These are phyloP conservation scores for Melanerpes aurifrons DNA, from an alignment of 2,113 vertebrate species.

Conservation along the genomic window DNA sequence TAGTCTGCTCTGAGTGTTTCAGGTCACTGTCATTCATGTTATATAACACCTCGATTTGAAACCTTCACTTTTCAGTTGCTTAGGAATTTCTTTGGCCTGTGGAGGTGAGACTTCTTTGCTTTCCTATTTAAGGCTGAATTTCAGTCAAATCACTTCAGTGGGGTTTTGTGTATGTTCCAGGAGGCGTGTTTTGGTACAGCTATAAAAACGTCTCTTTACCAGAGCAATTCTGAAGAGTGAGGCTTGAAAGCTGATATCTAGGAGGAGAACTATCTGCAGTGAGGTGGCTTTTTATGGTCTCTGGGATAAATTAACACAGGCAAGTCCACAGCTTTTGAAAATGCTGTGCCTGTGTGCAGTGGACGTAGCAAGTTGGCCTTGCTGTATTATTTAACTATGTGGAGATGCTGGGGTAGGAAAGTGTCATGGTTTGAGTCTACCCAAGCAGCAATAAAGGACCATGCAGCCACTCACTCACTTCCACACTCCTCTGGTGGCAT, in stretches of 20 bases:
- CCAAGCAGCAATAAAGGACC: no score
- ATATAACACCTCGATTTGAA: slow-evolving; percentile 40
- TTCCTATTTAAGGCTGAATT: not conserved
- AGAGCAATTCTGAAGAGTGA: not conserved
- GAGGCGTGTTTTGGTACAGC: not conserved
- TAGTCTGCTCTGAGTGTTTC: slow-evolving; percentile 23
- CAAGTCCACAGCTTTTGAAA: not conserved
- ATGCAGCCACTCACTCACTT: no score
- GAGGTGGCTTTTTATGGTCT: not conserved
- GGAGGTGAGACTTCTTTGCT: not conserved
- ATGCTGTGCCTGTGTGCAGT: not conserved
- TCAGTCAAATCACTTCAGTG: not conserved
- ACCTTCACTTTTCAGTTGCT: slow-evolving; percentile 17
- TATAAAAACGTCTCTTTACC: not conserved
- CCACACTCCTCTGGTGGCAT: no score
- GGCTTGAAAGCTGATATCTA: not conserved
- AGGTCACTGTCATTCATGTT: slow-evolving; percentile 40
- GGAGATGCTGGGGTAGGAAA: not conserved
- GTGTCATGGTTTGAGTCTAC: no score
- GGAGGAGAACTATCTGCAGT: not conserved
- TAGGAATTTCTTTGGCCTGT: slow-evolving; percentile 37
- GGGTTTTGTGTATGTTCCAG: not conserved
- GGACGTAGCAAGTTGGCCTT: not conserved
- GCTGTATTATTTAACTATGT: not conserved
- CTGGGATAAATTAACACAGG: not conserved